Percentiles rank a stretch among this genome's conserved stretches.
These are phyloP conservation scores for Phaethornis superciliosus DNA, from an alignment of 2,113 vertebrate species.

Conservation along the genomic window DNA sequence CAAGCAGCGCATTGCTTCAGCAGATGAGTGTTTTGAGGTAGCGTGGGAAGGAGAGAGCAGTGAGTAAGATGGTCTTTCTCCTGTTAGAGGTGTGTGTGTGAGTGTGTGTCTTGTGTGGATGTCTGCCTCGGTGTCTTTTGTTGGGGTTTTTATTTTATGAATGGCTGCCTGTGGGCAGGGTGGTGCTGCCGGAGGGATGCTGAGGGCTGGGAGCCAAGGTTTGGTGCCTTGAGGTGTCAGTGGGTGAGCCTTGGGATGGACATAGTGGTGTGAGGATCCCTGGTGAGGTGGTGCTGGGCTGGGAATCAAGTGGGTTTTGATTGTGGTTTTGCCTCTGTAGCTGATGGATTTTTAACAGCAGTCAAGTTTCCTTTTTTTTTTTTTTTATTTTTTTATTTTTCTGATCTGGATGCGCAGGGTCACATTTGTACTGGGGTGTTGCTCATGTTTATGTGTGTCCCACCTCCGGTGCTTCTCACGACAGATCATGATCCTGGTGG, in stretches of 20 bases:
- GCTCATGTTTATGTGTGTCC: neutral
- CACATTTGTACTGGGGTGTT: rapidly evolving
- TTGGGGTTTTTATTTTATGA: conserved; percentile 23
- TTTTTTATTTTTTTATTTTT: neutral
- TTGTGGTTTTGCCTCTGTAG: neutral
- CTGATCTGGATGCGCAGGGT: rapidly evolving
- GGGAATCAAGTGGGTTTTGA: neutral
- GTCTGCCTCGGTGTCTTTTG: neutral
- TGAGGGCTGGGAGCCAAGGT: neutral
- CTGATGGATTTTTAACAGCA: neutral
- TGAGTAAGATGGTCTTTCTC: conserved; percentile 71
- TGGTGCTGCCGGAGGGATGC: neutral
- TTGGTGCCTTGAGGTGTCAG: neutral
- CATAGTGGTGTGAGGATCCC: neutral
- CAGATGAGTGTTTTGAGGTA: conserved; percentile 70
- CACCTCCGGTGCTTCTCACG: neutral
- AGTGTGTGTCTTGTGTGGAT: conserved; percentile 48
- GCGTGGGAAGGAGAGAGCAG: conserved; percentile 73
- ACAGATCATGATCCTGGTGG: neutral
- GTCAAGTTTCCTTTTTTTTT: neutral
- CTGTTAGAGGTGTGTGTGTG: conserved; percentile 61
- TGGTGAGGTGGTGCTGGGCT: rapidly evolving
- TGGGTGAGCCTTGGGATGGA: neutral
- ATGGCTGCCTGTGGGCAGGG: neutral
- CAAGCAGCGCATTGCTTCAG: conserved; percentile 69